Evolutionary conservation across 2,113 vertebrate species (phyloP), one percentile per base, ranked within the genome.

Genomic region (Hirundichthys speculiger): DNA sequence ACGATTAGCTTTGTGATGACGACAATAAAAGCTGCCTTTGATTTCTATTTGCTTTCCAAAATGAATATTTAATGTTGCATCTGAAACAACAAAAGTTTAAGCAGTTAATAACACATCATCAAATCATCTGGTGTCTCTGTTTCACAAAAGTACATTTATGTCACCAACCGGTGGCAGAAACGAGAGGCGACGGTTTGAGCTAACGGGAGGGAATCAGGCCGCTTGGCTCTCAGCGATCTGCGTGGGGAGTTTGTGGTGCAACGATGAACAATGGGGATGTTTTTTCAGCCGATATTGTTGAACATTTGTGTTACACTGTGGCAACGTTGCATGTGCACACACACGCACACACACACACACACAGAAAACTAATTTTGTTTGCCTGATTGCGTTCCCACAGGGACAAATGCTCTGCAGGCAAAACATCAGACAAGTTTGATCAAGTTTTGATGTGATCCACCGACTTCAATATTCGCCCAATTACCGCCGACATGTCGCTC

Each of bases 351-450:
- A 34, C 9, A 10, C 30, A 34, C 9, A 10, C 30, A 34, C 30
- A 27, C 25, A 27, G 3, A 27, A 3, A 34, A 6, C 59, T 72
- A 18, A 67, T 74, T 67, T 70, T 65, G 45, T 60, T 56, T 72
- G 62, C 52, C 42, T 68, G 57, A 79, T 63, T 69, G 50, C 55
- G 54, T 73, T 50, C 47, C 58, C 40, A 52, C 49, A 24, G 40
- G 64, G 78, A 65, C 57, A 47, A 50, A 58, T 63, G 27, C 45
- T 11, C 40, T 34, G 41, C 53, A 19, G 40, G 25, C 53, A 15
- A 60, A 58, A 59, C 65, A 73, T 69, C 72, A 71, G 38, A 67
- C 61, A 56, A 54, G 66, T 79, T 57, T 67, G 74, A 83, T 58
- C n/a, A 69, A 53, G 65, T 75, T 80, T 71, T 67, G 41, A 71